Evolutionary conservation across 2,113 vertebrate genomes (phyloP).

Genomic region (Dicrurus megarhynchus): DNA sequence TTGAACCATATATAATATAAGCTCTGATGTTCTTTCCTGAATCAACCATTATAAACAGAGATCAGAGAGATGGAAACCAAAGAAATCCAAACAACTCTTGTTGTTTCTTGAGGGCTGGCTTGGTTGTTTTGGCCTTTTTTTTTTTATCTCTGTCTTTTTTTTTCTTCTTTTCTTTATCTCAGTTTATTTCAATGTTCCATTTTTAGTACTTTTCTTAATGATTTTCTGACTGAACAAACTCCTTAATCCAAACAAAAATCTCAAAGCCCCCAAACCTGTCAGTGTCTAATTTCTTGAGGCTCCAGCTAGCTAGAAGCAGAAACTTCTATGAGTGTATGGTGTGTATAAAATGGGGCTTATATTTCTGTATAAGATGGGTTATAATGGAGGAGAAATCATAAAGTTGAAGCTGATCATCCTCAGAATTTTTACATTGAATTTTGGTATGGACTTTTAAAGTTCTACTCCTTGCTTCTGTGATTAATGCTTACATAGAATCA

Average conservation of each 20-base stretch:
- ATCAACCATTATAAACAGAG: background rate
- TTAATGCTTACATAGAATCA: background rate
- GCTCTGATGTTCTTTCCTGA: background rate
- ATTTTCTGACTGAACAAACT: background rate
- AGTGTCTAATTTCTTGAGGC: background rate
- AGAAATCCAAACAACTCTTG: rapidly evolving
- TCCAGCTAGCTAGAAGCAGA: background rate
- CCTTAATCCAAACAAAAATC: background rate
- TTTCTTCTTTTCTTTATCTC: background rate
- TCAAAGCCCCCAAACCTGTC: background rate
- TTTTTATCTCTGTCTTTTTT: background rate
- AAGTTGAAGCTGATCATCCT: background rate
- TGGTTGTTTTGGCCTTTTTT: rapidly evolving
- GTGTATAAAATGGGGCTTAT: background rate
- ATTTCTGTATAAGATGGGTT: background rate
- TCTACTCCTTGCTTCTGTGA: background rate
- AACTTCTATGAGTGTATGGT: background rate
- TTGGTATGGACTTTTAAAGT: background rate
- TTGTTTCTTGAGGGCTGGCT: background rate
- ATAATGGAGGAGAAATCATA: background rate
- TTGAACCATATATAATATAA: no score
- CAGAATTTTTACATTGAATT: background rate
- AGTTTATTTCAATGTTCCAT: background rate
- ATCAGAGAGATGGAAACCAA: background rate
- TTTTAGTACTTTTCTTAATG: background rate